These are phyloP conservation scores for Eupsittula cactorum DNA, from an alignment of 2,113 vertebrate genomes.

Conservation along the genomic window DNA sequence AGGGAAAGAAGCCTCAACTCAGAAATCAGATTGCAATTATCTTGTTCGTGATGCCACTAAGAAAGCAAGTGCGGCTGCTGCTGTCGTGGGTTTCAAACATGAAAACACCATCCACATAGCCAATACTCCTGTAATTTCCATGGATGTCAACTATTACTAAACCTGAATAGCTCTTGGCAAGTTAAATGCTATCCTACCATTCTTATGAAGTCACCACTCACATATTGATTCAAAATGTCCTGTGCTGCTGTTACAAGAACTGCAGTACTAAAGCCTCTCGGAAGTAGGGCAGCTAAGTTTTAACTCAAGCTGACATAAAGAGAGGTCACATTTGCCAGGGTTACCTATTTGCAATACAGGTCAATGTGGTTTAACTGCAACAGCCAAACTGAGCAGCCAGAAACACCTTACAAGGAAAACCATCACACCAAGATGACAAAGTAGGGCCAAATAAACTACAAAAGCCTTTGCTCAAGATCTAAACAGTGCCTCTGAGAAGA, in stretches of 20 bases:
- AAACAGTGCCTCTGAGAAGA: background rate
- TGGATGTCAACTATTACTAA: no score
- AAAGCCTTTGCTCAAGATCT: background rate
- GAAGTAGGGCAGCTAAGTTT: background rate
- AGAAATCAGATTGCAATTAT: background rate
- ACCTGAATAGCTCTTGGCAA: background rate
- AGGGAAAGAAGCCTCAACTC: background rate
- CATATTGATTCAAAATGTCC: accelerated
- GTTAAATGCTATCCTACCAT: background rate
- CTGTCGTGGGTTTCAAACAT: background rate
- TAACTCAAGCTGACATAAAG: background rate
- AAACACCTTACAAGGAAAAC: background rate
- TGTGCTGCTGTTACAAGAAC: background rate
- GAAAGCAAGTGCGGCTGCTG: background rate
- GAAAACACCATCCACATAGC: background rate
- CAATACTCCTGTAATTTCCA: background rate
- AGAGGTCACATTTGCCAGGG: background rate
- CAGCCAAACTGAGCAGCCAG: background rate
- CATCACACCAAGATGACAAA: background rate
- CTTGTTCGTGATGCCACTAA: background rate
- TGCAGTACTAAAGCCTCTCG: background rate
- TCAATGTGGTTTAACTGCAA: background rate
- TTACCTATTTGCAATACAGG: background rate
- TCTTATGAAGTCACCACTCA: background rate
- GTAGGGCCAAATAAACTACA: background rate